Base-by-base conservation (phyloP, 2,113 vertebrate species). In the Myxocyprinus asiaticus region DNA sequence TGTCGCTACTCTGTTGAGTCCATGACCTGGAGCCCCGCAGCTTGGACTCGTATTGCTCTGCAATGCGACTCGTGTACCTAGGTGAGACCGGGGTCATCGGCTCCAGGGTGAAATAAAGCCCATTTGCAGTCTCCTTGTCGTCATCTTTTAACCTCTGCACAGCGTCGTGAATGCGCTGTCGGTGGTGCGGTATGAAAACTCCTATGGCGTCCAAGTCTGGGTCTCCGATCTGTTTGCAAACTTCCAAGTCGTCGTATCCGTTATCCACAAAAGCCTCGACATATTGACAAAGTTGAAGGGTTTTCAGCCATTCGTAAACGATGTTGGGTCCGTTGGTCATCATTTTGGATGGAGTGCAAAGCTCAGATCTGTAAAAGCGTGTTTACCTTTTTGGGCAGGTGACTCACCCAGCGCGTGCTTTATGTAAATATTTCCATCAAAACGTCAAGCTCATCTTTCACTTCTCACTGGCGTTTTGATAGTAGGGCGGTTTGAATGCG, bases 131-230 rank as follows among this genome's bases (percentile, higher is more conserved):
- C 12, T 92, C 91, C 67, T 93, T 95, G 56, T 95, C 96, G 78
- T 96, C 95, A 81, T 97, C 95, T 69, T 92, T 94, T 22, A 99
- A 92, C 85, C 97, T 88, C 78, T 90, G 87, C 84, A 99, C 97
- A 33, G 97, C 97, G 51, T 96, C 96, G 85, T 95, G 95, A 83
- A 99, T 92, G 80, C 94, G 92, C 82, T 94, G 94, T 66, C 97
- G 89, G 93, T 98, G 97, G 75, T 95, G 94, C 43, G 96, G 94
- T 76, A 94, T 86, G 80, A 92, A 93, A 22, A 99, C 97, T 74
- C 97, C 97, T 88, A 99, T 99, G 81, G 97, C 97, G 82, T 99
- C 97, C 92, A 98, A 90, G 93, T 99, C 97, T 2, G 96, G 96
- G 86, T 99, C 96, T 48, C 97, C 97, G 61, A 99, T 98, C 86